phyloP scores from a whole-genome alignment of 2,888 invertebrate genomes.

The Stenichneumon culpator region DNA sequence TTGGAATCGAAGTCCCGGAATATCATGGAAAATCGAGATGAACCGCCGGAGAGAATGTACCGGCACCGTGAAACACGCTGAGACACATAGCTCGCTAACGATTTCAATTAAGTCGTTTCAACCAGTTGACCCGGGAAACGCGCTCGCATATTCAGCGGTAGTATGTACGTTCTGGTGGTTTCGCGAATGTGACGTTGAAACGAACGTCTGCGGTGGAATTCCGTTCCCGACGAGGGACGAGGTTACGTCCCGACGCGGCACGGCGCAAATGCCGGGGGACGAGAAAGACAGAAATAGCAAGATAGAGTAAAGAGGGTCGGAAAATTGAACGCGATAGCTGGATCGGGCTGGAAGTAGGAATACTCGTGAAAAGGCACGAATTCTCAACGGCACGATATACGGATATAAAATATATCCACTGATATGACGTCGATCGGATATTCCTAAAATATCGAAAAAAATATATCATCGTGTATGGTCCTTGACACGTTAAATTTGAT shows the following conservation, averaged over 20 bases:
- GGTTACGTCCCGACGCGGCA: not conserved
- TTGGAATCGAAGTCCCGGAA: not conserved
- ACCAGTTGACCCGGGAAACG: not conserved
- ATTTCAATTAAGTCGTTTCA: slow-evolving; percentile 56
- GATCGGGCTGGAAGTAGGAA: slow-evolving; percentile 28
- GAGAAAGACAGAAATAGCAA: not conserved
- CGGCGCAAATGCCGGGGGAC: slow-evolving; percentile 3
- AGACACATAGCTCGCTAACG: slow-evolving; percentile 46
- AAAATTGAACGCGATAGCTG: slow-evolving; percentile 21
- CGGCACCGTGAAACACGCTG: not conserved
- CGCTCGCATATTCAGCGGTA: slow-evolving; percentile 7
- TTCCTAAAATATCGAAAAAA: no score
- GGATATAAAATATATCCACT: not conserved
- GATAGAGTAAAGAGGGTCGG: slow-evolving; percentile 20
- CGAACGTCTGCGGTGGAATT: slow-evolving; percentile 55
- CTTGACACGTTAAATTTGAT: not conserved
- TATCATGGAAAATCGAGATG: not conserved
- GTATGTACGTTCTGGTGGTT: not conserved
- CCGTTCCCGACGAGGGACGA: slow-evolving; percentile 9
- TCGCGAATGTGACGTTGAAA: slow-evolving; percentile 41
- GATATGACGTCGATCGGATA: not conserved
- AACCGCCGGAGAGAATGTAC: not conserved
- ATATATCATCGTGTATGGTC: not conserved
- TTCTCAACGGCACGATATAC: not conserved
- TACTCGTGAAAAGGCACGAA: slow-evolving; percentile 13